A percentile compares a stretch with the other conserved stretches of the same genome.
Evolutionary conservation across 2,888 invertebrate genomes (phyloP).

Genomic region (Cryptocephalus moraei): DNA sequence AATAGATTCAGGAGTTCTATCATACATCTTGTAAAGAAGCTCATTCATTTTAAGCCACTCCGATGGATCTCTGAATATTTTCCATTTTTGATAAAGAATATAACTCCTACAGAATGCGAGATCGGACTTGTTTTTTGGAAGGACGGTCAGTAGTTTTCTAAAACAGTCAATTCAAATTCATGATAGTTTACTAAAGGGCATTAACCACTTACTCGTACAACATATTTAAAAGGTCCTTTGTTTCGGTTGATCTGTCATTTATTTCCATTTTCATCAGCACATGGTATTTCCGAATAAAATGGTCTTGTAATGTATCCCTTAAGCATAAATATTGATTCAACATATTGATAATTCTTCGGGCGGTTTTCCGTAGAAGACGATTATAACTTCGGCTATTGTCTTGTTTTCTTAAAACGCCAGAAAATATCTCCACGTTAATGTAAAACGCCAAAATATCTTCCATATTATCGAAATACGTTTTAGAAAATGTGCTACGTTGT

Average conservation of each 20-base stretch:
- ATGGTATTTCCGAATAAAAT: constrained; percentile 19
- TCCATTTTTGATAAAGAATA: constrained; percentile 25
- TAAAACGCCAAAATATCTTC: constrained; percentile 23
- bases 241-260: constrained; percentile 11
- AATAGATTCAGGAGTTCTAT: constrained; percentile 16
- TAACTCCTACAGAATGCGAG: constrained; percentile 24
- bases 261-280: constrained; percentile 23
- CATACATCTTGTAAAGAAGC: constrained; percentile 19
- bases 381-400: constrained; percentile 2
- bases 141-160: constrained; percentile 20
- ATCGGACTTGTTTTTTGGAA: constrained; percentile 18
- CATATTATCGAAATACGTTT: constrained; percentile 20
- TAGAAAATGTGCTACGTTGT: too few relatives aligned
- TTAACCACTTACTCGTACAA: constrained; percentile 20
- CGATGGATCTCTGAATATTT: constrained; percentile 12
- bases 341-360: constrained; percentile 15
- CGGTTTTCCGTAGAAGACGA: constrained; percentile 8
- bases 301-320: constrained; percentile 4
- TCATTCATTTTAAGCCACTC: constrained; percentile 18
- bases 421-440: constrained; percentile 14
- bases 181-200: background rate
- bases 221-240: constrained; percentile 19
- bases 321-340: constrained; percentile 19
- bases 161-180: constrained; percentile 3
- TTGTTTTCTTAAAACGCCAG: too few relatives aligned